phyloP scores from a whole-genome alignment of 2,113 vertebrate species.

The Caloenas nicobarica region DNA sequence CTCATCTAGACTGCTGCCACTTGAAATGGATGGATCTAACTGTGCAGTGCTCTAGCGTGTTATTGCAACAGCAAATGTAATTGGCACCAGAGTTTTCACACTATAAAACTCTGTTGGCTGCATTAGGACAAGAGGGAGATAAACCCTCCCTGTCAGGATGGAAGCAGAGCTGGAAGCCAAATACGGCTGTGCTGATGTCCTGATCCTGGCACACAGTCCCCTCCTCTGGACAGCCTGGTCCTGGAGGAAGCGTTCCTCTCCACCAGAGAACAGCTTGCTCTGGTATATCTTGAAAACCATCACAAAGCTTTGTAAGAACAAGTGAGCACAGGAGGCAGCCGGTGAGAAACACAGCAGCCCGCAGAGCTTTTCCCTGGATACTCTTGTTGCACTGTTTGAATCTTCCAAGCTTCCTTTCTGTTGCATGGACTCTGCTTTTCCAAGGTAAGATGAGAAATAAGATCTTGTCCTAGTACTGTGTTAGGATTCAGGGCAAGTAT shows the following conservation, averaged over 20 bases:
- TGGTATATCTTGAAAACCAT: not conserved
- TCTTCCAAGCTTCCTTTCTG: not conserved
- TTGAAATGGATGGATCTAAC: not conserved
- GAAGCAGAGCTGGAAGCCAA: not conserved
- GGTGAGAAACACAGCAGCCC: not conserved
- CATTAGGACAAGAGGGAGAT: not conserved
- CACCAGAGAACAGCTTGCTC: not conserved
- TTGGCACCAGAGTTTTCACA: not conserved
- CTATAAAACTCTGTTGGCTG: not conserved
- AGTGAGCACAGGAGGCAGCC: not conserved
- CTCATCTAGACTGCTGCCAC: not conserved
- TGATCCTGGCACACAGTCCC: not conserved
- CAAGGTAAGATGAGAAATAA: not conserved
- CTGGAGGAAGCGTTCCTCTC: not conserved
- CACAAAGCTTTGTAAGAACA: not conserved
- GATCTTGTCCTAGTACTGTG: not conserved
- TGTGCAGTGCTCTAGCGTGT: not conserved
- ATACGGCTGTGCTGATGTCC: not conserved
- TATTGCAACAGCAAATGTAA: not conserved
- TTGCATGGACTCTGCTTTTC: not conserved
- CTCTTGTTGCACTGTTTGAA: not conserved
- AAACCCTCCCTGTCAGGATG: not conserved
- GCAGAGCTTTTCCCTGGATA: not conserved
- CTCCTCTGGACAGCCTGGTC: not conserved
- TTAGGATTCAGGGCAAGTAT: not conserved